Base-by-base conservation (phyloP, 1,140 invertebrate genomes). In the Ptiloglossa arizonensis region DNA sequence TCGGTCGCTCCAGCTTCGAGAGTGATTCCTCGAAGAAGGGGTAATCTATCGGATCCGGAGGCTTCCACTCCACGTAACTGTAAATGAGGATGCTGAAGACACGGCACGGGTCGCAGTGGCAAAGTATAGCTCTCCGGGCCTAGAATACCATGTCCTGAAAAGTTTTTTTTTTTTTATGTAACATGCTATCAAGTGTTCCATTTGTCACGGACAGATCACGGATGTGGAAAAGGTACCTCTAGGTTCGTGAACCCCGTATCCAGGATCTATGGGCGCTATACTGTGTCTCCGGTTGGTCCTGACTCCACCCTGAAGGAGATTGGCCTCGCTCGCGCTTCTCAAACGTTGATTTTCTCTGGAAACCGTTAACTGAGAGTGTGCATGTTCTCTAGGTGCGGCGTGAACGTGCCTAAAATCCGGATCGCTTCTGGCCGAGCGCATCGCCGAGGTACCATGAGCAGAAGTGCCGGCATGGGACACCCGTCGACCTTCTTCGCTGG, bases 1-100 rank as follows among this genome's bases (percentile, higher is more conserved):
- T 99, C 98, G 6, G 97, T 97, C 0, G 97, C 97, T 72, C 96
- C 95, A 8, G 96, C 96, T 91, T 99, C 97, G 78, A 98, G 94
- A 1, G 95, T 95, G 11, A 97, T 93, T 15, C 95, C 95, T 63
- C 96, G 95, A 46, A 97, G 88, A 4, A 96, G 86, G 13, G 93
- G 90, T 79, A 90, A 70, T 73, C 93, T 84, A 38, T 86, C 71
- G 6, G 83, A 87, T 87, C 86, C 86, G 83, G 88, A 89, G 83
- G 92, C 89, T 86, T 95, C 93, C n/a, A 94, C 90, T 15, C 94
- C 94, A 44, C 95, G 93, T 35, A 96, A 93, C 85, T 96, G 95
- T 19, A 96, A 90, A 83, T 95, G 95, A 3, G 95, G 95, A 90
- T 95, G 93, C 71, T 94, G 93, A 0, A 91, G 78, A 4, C 91